A percentile compares a stretch with the other conserved stretches of the same genome.
Conservation (phyloP, 2,888 invertebrate species). For the Idaea straminata region DNA sequence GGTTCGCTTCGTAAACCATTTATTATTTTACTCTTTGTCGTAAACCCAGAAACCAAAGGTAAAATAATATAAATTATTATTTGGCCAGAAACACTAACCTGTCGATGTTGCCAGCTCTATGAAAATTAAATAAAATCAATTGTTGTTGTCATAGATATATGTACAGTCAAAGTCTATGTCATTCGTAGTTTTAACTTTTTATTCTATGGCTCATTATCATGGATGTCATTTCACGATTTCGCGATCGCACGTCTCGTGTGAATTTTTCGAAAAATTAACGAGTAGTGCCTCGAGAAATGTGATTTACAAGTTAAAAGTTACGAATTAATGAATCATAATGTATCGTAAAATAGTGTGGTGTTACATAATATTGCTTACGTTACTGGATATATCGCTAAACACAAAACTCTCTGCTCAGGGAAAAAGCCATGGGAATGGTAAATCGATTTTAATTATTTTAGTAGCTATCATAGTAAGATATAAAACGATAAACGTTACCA, state of each 20-base stretch:
- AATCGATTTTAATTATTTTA: conserved; percentile 55
- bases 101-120: too few species aligned
- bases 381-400: conserved; percentile 84
- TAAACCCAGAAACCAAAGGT: too few species aligned
- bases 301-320: conserved; percentile 53
- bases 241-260: conserved; percentile 50
- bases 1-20: too few species aligned
- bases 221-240: conserved; percentile 33
- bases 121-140: too few species aligned
- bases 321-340: conserved; percentile 63
- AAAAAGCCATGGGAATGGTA: conserved; percentile 89
- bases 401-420: conserved; percentile 86
- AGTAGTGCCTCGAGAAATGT: conserved; percentile 61
- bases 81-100: too few species aligned
- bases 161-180: too few species aligned
- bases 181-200: conserved; percentile 25
- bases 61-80: too few species aligned
- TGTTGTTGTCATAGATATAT: too few species aligned
- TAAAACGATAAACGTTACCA: too few species aligned
- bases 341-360: conserved; percentile 81
- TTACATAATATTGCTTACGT: conserved; percentile 84
- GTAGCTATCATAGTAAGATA: conserved; percentile 11
- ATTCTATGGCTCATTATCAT: conserved; percentile 10
- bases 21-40: too few species aligned
- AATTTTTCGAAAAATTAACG: conserved; percentile 41